Base-by-base conservation (phyloP, 1,140 invertebrate species). In the Belonocnema kinseyi region DNA sequence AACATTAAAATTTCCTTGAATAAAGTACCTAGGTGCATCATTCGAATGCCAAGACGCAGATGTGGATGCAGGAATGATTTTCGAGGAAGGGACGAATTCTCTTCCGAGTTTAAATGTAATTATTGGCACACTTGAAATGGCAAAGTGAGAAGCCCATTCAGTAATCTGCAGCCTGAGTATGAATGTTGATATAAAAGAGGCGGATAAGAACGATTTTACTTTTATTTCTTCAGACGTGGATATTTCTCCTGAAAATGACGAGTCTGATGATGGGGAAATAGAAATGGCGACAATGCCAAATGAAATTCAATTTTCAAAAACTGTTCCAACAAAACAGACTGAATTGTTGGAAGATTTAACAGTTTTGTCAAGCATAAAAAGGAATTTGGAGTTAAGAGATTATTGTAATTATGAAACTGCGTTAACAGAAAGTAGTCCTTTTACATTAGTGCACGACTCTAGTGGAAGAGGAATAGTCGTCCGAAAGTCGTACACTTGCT, bases 281-380 rank as follows among this genome's bases (percentile, higher is more conserved):
- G 51, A 53, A 53, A 53, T 53, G n/a, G n/a, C 4, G 12, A 53
- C 12, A 16, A 7, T 53, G 51, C 2, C 3, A 16, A 13, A 11
- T 53, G n/a, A n/a, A n/a, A n/a, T n/a, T n/a, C n/a, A n/a, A n/a
- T n/a, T n/a, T n/a, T n/a, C n/a, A n/a, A n/a, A n/a, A n/a, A n/a
- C n/a, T 16, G 51, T 53, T 7, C 51, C 13, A 53, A 53, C n/a
- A 13, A 5, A 53, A 3, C n/a, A 14, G 74, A 76, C 74, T 77
- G 70, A 58, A 26, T 66, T 72, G 1, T 78, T 14, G 33, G 77
- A 80, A 33, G 75, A 77, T 72, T 52, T 76, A 72, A 56, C 50
- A 80, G 5, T 78, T 79, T 56, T 56, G 19, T 56, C n/a, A 14
- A 56, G n/a, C 8, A 10, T 56, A 56, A 2, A 56, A 56, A 3